These are phyloP conservation scores for Pseudomyrmex pallidus DNA, from an alignment of 1,140 invertebrate genomes.

Conservation along the genomic window DNA sequence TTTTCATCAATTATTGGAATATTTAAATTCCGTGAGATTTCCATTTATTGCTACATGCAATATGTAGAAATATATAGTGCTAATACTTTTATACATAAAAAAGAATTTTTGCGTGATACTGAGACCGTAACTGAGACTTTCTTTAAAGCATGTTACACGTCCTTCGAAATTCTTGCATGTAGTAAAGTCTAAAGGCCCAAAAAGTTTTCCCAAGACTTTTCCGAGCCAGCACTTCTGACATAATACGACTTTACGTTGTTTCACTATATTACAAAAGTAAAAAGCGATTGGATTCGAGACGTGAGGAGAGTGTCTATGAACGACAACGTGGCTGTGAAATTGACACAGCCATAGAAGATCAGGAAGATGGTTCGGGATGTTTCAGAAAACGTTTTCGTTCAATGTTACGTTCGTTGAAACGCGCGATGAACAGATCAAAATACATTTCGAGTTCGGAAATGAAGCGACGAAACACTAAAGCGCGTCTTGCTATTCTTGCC, in stretches of 20 bases:
- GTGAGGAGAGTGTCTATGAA: conserved; percentile 68
- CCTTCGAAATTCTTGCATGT: conserved; percentile 48
- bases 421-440: conserved; percentile 19
- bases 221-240: conserved; percentile 45
- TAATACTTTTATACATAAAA: conserved; percentile 5
- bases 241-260: conserved; percentile 71
- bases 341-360: conserved; percentile 51
- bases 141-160: background rate
- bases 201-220: conserved; percentile 54
- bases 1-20: background rate
- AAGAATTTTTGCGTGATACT: background rate
- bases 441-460: conserved; percentile 35
- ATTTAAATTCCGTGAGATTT: too few relatives aligned
- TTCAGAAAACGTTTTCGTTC: conserved; percentile 58
- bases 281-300: conserved; percentile 77
- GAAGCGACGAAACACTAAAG: background rate
- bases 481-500: background rate
- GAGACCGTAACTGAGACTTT: background rate
- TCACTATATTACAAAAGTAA: conserved; percentile 69
- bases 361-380: conserved; percentile 36
- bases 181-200: conserved; percentile 33
- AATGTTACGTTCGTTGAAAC: conserved; percentile 4
- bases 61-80: background rate
- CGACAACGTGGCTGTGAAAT: conserved; percentile 39
- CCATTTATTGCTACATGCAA: too few relatives aligned